phyloP scores from a whole-genome alignment of 1,140 invertebrate species.

The Trichogramma pretiosum region DNA sequence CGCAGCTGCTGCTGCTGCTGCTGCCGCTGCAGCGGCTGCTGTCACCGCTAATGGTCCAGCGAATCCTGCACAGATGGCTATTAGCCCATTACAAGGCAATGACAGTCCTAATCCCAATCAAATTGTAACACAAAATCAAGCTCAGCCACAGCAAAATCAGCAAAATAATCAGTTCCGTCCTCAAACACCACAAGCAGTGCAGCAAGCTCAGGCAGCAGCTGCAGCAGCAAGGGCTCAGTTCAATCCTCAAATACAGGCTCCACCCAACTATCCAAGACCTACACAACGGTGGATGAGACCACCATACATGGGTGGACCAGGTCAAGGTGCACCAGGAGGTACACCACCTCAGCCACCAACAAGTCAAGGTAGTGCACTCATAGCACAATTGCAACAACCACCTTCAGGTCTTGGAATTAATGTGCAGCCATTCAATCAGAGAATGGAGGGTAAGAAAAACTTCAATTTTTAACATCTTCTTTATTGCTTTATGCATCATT shows the following conservation, averaged over 20 bases:
- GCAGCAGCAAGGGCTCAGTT: slow-evolving; percentile 32
- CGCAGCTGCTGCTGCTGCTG: slow-evolving; percentile 45
- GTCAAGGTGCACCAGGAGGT: slow-evolving; percentile 22
- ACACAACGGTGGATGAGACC: slow-evolving; percentile 32
- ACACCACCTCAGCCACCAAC: neutral
- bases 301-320: slow-evolving; percentile 34
- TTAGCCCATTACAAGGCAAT: slow-evolving; percentile 51
- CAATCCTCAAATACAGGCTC: slow-evolving; percentile 44
- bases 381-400: slow-evolving; percentile 61
- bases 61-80: slow-evolving; percentile 37
- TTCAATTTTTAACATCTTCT: neutral
- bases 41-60: slow-evolving; percentile 32
- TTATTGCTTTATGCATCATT: neutral
- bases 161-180: slow-evolving; percentile 27
- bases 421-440: slow-evolving; percentile 44
- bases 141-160: slow-evolving; percentile 33
- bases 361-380: slow-evolving; percentile 50
- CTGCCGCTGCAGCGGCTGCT: slow-evolving; percentile 36
- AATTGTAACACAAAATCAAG: slow-evolving; percentile 25
- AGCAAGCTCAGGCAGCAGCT: slow-evolving; percentile 32
- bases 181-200: slow-evolving; percentile 37
- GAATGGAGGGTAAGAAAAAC: slow-evolving; percentile 41
- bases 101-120: slow-evolving; percentile 49
- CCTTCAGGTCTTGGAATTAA: slow-evolving; percentile 47
- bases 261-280: slow-evolving; percentile 44